A percentile compares a stretch with the other conserved stretches of the same genome.
Conservation (phyloP, 2,797 vertebrate species). For the Melanotaenia boesemani region DNA sequence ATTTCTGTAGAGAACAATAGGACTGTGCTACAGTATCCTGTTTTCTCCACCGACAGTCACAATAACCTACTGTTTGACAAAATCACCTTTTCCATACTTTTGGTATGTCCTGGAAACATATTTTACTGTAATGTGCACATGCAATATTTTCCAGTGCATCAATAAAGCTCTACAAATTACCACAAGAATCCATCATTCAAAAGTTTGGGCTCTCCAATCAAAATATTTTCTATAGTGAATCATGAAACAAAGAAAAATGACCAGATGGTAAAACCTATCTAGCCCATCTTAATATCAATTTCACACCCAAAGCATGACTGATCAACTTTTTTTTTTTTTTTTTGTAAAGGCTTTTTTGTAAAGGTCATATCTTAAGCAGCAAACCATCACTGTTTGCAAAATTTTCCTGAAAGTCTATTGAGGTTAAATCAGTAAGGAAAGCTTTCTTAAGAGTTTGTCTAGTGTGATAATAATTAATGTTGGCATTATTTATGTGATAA, state of each 20-base stretch:
- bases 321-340: too few relatives aligned
- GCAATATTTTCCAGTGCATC: neutral
- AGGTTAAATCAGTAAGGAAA: too few relatives aligned
- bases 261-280: neutral
- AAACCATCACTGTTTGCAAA: too few relatives aligned
- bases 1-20: constrained; percentile 68
- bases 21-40: constrained; percentile 71
- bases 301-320: too few relatives aligned
- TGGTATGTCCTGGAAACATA: constrained; percentile 13
- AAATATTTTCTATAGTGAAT: neutral
- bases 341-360: too few relatives aligned
- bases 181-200: neutral
- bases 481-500: too few relatives aligned
- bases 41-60: constrained; percentile 60
- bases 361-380: too few relatives aligned
- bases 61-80: constrained; percentile 40
- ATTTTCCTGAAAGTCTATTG: too few relatives aligned
- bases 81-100: constrained; percentile 55
- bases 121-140: neutral
- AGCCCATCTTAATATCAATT: neutral
- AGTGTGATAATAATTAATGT: too few relatives aligned
- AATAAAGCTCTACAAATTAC: neutral
- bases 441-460: too few relatives aligned
- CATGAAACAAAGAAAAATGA: neutral
- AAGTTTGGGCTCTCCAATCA: neutral